Base-by-base conservation (phyloP, 2,888 invertebrate genomes). In the Andrena trimmerana region DNA sequence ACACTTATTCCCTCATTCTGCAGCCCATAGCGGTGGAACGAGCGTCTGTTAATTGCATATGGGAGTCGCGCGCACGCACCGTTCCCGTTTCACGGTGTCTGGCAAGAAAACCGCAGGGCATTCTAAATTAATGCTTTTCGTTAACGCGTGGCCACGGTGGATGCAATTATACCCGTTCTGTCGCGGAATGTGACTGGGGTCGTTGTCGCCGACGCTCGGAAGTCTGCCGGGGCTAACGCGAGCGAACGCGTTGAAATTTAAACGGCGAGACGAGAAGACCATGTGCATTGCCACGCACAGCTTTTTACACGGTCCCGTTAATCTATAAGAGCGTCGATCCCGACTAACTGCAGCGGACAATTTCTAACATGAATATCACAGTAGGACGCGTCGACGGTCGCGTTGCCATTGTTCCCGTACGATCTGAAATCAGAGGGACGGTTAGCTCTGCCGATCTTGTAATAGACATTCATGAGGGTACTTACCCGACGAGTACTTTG, bases 311-410 rank as follows among this genome's bases (percentile, higher is more conserved):
- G 13, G 3, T n/a, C 66, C 79, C 70, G 80, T 33, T 29, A 52
- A 16, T 79, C 83, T 0, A 62, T 59, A 60, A 93, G 91, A 74
- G 88, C 87, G 76, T 92, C 86, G 78, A 93, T 85, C 42, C 91
- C 90, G 78, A 91, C 88, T 83, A 93, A 90, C 78, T 93, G 88
- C 86, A 94, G 87, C 31, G 94, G 94, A 81, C 94, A 94, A 84
- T 87, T 90, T 82, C 85, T 87, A 71, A 85, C 89, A 82, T 92
- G 91, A 80, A 89, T 85, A 73, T 90, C 86, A 90, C 93, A 94
- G 68, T 87, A 92, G 67, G 88, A 84, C 66, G 82, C 82, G 69
- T 89, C 88, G 59, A 72, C 79, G 73, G 85, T 73, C 33, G 87
- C 87, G 76, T 90, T 90, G 67, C 85, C 88, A 78, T 92, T 92